Evolutionary conservation across 2,888 invertebrate species (phyloP), one percentile per base, ranked within the genome.

Genomic region (Lithodes maja): DNA sequence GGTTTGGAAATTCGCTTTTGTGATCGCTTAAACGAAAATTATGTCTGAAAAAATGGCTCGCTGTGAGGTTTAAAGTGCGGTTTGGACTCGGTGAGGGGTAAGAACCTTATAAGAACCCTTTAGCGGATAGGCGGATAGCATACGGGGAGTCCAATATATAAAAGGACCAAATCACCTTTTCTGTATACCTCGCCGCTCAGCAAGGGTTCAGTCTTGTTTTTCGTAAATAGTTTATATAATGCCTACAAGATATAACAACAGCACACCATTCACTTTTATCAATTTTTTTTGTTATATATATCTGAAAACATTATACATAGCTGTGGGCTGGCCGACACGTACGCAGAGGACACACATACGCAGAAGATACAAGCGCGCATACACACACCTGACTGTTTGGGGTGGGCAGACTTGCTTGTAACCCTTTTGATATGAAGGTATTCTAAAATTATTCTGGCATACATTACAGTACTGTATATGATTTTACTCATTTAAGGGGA

Each of bases 191-290:
- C 33, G 33, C 33, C 33, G 33, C 33, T 33, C 33, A 33, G 33
- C 33, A 33, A 33, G 33, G 33, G 33, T 33, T 33, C 33, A 33
- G 33, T 33, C 33, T 33, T 33, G 33, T 33, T 33, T 33, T 33
- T 33, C 33, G 33, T 33, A 33, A 33, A 33, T 33, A 33, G 33
- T 33, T 33, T 33, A 33, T 33, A 7, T 61, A 61, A 77, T 87
- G 86, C 82, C 82, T 71, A 87, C 82, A 82, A 74, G 77, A 87
- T 82, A 87, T 81, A 75, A 82, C 33, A 33, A 33, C 81, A 74
- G 86, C 81, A 87, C 86, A 86, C 86, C 54, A 75, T 87, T 81
- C 86, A 87, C 86, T 82, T 33, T 33, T 86, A 86, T 80, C 86
- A 86, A 61, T 75, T 82, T 82, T 68, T 61, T 61, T 61, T 74